Conservation (phyloP, 2,888 invertebrate species). For the Calliphora vomitoria region DNA sequence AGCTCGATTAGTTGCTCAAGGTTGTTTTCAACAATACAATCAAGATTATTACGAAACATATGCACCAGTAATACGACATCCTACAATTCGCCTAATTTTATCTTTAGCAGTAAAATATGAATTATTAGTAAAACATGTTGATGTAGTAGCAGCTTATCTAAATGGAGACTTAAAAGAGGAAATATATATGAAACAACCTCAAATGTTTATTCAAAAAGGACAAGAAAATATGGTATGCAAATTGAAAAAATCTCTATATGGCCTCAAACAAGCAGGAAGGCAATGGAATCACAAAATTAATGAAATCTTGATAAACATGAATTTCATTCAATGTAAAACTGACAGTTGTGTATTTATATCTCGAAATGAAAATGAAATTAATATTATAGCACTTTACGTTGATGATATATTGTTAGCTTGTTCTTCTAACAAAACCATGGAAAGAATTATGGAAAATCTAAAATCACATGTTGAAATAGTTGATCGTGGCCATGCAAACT, state of each 20-base stretch:
- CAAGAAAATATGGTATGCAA: conserved; percentile 10
- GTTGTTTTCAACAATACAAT: too few relatives aligned
- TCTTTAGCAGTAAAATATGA: too few relatives aligned
- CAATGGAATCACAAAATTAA: conserved; percentile 3
- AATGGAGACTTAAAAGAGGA: background rate
- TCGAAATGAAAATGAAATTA: conserved; percentile 6
- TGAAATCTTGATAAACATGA: background rate
- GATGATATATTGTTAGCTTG: conserved; percentile 15
- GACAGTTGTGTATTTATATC: conserved; percentile 16
- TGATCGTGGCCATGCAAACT: background rate
- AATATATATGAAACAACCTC: conserved; percentile 9
- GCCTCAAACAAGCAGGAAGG: background rate
- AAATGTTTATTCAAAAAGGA: background rate
- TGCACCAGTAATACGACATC: too few relatives aligned
- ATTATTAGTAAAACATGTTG: too few relatives aligned
- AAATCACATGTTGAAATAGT: background rate
- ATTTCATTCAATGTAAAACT: conserved; percentile 11
- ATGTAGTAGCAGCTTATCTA: background rate
- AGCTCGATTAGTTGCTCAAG: too few relatives aligned
- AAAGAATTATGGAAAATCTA: background rate
- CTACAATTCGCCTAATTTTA: too few relatives aligned
- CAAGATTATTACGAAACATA: too few relatives aligned
- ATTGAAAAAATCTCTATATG: conserved; percentile 1
- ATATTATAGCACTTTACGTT: conserved; percentile 7
- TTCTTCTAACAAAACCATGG: background rate